Percentiles rank a stretch among this genome's conserved stretches.
phyloP scores from a whole-genome alignment of 2,797 vertebrate genomes.

The Huso huso region DNA sequence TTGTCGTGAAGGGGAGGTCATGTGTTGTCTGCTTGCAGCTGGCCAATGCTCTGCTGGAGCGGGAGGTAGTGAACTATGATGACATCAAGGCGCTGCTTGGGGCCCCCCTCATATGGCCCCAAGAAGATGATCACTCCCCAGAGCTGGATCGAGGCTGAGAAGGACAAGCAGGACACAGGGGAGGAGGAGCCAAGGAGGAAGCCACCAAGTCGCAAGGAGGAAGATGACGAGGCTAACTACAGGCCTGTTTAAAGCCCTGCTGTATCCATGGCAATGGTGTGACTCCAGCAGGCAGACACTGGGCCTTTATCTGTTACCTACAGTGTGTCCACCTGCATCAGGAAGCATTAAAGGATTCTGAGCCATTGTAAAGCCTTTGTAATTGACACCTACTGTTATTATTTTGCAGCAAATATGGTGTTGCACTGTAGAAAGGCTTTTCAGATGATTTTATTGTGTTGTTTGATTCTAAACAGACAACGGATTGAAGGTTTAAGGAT shows the following conservation, averaged over 20 bases:
- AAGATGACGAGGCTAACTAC: conserved; percentile 48
- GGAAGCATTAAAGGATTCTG: background rate
- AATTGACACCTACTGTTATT: background rate
- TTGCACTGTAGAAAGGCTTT: too few species aligned
- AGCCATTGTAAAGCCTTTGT: background rate
- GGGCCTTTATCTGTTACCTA: conserved; percentile 17
- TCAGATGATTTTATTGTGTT: too few species aligned
- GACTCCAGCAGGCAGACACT: background rate
- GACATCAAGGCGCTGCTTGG: conserved; percentile 90
- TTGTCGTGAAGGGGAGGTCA: too few species aligned
- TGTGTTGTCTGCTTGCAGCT: conserved; percentile 51
- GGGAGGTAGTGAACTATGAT: conserved; percentile 89
- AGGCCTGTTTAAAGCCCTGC: conserved; percentile 39
- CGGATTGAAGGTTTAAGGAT: too few species aligned
- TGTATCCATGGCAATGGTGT: background rate
- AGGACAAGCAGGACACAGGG: conserved; percentile 74
- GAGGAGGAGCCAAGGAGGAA: conserved; percentile 65
- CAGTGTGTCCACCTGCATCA: background rate
- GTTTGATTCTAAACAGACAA: too few species aligned
- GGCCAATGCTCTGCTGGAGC: conserved; percentile 79
- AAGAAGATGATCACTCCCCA: conserved; percentile 91
- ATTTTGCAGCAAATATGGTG: background rate
- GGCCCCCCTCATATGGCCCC: conserved; percentile 73
- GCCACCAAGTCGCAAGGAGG: conserved; percentile 43
- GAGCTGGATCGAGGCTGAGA: conserved; percentile 85